These are phyloP conservation scores for Parapristionchus giblindavisi DNA, from an alignment of 2,888 invertebrate species.

Conservation along the genomic window DNA sequence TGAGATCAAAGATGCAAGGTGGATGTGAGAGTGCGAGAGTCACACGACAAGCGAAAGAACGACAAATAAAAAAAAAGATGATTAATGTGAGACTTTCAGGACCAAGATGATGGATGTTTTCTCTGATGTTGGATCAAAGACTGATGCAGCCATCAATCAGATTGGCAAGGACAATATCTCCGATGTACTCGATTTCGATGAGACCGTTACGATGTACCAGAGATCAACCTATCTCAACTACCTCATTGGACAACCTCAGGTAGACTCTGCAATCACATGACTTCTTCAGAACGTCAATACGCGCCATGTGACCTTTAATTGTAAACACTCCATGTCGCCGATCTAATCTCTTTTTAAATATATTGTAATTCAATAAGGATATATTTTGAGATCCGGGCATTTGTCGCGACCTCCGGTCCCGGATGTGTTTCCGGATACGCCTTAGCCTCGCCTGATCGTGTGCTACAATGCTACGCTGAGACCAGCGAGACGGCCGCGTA, in stretches of 20 bases:
- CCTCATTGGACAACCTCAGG: conserved; percentile 41
- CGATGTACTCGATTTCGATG: conserved; percentile 52
- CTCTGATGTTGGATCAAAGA: conserved; percentile 42
- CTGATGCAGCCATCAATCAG: conserved; percentile 41
- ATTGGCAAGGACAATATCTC: conserved; percentile 46
- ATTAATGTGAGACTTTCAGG: background rate
- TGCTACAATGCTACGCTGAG: conserved; percentile 66
- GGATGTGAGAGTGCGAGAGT: background rate
- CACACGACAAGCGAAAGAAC: background rate
- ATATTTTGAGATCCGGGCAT: conserved; percentile 47
- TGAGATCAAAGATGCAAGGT: background rate
- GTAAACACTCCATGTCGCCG: background rate
- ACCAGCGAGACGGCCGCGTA: conserved; percentile 51
- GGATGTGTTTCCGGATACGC: conserved; percentile 60
- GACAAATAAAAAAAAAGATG: background rate
- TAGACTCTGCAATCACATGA: too few relatives aligned
- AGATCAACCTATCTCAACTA: conserved; percentile 49
- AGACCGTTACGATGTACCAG: conserved; percentile 50
- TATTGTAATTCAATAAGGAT: background rate
- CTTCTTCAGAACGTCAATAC: background rate
- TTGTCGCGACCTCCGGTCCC: conserved; percentile 49
- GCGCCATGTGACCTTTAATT: background rate
- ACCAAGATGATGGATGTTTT: conserved; percentile 45
- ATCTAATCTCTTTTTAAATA: background rate
- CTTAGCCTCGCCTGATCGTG: conserved; percentile 49